These are phyloP conservation scores for Thermophis baileyi DNA, from an alignment of 2,113 vertebrate genomes.

Conservation along the genomic window DNA sequence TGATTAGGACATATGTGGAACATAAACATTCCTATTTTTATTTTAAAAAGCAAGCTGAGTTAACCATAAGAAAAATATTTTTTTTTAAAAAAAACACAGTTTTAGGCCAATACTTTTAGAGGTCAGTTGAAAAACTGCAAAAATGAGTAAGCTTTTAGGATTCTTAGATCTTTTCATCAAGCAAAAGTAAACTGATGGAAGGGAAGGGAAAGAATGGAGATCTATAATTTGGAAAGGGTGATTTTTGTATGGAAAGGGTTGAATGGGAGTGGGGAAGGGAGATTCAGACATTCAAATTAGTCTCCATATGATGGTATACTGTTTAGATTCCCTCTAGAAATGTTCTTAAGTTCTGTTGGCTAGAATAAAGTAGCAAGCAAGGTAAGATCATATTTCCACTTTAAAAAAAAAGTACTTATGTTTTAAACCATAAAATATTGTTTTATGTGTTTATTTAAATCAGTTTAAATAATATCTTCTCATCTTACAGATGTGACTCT, in stretches of 20 bases:
- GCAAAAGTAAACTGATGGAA: neutral
- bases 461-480: neutral
- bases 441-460: neutral
- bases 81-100: neutral
- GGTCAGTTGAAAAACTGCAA: neutral
- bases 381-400: neutral
- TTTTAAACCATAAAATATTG: neutral
- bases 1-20: neutral
- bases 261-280: neutral
- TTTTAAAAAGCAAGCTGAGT: neutral
- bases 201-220: neutral
- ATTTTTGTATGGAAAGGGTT: neutral
- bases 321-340: neutral
- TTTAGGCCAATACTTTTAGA: neutral
- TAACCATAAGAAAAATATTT: neutral
- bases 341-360: neutral
- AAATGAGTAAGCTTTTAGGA: neutral
- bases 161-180: neutral
- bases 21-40: neutral
- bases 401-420: neutral
- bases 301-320: neutral
- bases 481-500: neutral
- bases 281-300: neutral
- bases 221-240: neutral
- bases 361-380: neutral